Percentiles rank a stretch among this genome's conserved stretches.
Evolutionary conservation across 2,113 vertebrate species (phyloP).

Genomic region (Ginglymostoma cirratum): DNA sequence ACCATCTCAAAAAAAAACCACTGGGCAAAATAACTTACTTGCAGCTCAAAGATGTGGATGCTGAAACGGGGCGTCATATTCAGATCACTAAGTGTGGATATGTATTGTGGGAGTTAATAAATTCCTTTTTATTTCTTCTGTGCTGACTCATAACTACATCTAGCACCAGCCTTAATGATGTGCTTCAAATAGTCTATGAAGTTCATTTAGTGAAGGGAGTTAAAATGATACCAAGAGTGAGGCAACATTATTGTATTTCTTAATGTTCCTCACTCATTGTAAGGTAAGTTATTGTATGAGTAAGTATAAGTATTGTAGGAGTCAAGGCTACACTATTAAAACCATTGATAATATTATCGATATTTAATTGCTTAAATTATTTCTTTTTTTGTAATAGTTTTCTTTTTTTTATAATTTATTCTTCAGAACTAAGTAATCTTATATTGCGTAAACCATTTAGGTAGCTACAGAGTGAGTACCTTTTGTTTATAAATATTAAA

Average conservation of each 20-base stretch:
- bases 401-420: not conserved
- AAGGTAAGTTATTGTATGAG: not conserved
- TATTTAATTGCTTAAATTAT: not conserved
- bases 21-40: not conserved
- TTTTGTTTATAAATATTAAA: not conserved
- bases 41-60: not conserved
- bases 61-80: not conserved
- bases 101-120: not conserved
- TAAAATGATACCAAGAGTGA: not conserved
- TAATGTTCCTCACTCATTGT: not conserved
- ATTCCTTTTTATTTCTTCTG: not conserved
- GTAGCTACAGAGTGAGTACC: not conserved
- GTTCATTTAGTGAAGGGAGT: not conserved
- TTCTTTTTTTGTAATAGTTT: not conserved
- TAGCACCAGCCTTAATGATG: not conserved
- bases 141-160: not conserved
- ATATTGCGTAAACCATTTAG: not conserved
- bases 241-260: not conserved
- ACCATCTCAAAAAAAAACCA: not conserved
- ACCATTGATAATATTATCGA: not conserved
- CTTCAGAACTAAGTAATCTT: not conserved
- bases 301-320: too few relatives aligned
- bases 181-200: not conserved
- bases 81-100: not conserved
- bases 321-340: not conserved